A percentile compares a stretch with the other conserved stretches of the same genome.
These are phyloP conservation scores for Agrypnia vestita DNA, from an alignment of 1,140 invertebrate genomes.

Conservation along the genomic window DNA sequence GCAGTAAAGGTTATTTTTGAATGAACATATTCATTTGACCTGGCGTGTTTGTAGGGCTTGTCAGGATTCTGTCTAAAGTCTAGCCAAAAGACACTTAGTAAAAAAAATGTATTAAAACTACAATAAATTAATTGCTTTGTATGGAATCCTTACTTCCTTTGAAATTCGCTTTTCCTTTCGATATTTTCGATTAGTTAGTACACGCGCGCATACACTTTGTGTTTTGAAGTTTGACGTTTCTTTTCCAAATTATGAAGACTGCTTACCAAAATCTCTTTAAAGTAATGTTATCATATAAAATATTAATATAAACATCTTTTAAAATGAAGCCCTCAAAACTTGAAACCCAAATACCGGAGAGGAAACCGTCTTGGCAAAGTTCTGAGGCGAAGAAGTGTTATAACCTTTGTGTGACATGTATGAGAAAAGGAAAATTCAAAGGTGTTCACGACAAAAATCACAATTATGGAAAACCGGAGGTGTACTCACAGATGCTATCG, in stretches of 20 bases:
- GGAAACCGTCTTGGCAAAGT: slow-evolving; percentile 11
- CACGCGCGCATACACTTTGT: neutral
- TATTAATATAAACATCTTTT: neutral
- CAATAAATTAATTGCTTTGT: neutral
- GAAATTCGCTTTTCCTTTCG: neutral
- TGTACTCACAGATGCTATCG: slow-evolving; percentile 20
- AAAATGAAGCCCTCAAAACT: neutral
- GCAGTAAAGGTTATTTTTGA: neutral
- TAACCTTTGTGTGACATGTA: slow-evolving; percentile 11
- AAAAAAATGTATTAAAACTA: neutral
- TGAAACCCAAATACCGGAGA: neutral
- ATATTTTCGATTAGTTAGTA: neutral
- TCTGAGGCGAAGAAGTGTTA: slow-evolving; percentile 4
- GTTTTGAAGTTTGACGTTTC: slow-evolving; percentile 24
- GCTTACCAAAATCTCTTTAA: neutral
- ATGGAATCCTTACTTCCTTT: neutral
- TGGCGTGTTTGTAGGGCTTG: neutral
- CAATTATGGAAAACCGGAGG: slow-evolving; percentile 22
- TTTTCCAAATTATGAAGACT: neutral
- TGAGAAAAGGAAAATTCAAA: slow-evolving; percentile 39
- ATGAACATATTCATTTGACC: neutral
- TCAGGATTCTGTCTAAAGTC: neutral
- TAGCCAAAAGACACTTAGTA: slow-evolving; percentile 7
- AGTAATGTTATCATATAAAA: neutral
- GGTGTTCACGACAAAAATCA: slow-evolving; percentile 9